These are phyloP conservation scores for Microplitis manilae DNA, from an alignment of 2,888 invertebrate genomes.

Conservation along the genomic window DNA sequence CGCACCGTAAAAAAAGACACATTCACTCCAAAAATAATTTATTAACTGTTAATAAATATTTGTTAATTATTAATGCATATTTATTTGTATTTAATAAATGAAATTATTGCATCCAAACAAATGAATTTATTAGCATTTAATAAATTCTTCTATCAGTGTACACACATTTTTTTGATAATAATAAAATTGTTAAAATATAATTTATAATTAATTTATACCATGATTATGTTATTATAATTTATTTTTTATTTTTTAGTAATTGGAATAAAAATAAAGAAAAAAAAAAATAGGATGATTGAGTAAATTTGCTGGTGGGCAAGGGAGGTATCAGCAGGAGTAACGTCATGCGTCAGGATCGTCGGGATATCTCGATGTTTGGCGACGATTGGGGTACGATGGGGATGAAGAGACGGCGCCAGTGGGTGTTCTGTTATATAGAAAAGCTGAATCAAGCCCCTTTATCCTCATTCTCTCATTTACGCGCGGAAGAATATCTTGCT, in stretches of 20 bases:
- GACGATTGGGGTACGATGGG: constrained; percentile 24
- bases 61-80: no score
- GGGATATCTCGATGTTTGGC: constrained; percentile 5
- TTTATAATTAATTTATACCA: not conserved
- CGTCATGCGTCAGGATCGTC: constrained; percentile 55
- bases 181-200: not conserved
- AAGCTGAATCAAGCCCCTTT: constrained; percentile 56
- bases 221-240: not conserved
- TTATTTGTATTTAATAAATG: no score
- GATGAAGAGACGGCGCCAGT: constrained; percentile 44
- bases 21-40: no score
- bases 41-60: no score
- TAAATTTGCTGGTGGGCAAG: not conserved
- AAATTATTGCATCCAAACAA: no score
- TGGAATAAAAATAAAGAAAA: not conserved
- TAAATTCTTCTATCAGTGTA: no score
- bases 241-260: not conserved
- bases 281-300: not conserved
- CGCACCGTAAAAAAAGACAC: no score
- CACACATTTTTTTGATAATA: not conserved
- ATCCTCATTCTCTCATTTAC: constrained; percentile 64
- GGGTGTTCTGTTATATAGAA: constrained; percentile 63
- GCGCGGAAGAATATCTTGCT: constrained; percentile 57
- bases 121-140: no score
- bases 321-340: constrained; percentile 36